A percentile compares a stretch with the other conserved stretches of the same genome.
These are phyloP conservation scores for Nymphicus hollandicus DNA, from an alignment of 2,113 vertebrate species.

Conservation along the genomic window DNA sequence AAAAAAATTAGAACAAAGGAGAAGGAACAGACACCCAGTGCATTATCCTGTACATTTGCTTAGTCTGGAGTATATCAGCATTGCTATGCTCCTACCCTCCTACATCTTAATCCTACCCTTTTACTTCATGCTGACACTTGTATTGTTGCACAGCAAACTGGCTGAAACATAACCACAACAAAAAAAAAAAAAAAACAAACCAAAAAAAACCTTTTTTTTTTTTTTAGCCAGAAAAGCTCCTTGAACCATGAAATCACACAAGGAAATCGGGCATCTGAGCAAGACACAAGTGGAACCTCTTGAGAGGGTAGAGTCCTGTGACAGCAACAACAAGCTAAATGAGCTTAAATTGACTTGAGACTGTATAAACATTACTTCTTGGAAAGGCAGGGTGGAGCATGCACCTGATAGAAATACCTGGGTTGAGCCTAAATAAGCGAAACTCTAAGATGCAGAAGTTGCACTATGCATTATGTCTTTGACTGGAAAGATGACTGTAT, in stretches of 20 bases:
- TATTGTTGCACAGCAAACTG: accelerated
- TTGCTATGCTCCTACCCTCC: background rate
- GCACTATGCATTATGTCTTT: accelerated
- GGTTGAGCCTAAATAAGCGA: accelerated
- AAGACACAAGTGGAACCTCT: background rate
- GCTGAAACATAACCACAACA: background rate
- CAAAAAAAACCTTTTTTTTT: background rate
- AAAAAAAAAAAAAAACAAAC: background rate
- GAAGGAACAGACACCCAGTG: background rate
- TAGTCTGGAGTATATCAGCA: accelerated
- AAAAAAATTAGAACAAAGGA: background rate
- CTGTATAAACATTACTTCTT: no score
- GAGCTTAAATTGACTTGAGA: accelerated
- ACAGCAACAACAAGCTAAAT: background rate
- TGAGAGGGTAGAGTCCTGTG: accelerated
- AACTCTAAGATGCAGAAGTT: accelerated
- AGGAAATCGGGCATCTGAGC: accelerated
- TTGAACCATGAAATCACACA: background rate
- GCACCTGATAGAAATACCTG: accelerated
- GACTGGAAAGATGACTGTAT: accelerated
- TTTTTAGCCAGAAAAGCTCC: background rate
- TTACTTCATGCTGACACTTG: background rate
- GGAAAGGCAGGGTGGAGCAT: accelerated
- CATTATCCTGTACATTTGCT: accelerated
- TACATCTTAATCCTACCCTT: background rate